Percentiles rank a stretch among this genome's conserved stretches.
Evolutionary conservation across 2,797 vertebrate genomes (phyloP).

Genomic region (Sebastes taczanowskii): DNA sequence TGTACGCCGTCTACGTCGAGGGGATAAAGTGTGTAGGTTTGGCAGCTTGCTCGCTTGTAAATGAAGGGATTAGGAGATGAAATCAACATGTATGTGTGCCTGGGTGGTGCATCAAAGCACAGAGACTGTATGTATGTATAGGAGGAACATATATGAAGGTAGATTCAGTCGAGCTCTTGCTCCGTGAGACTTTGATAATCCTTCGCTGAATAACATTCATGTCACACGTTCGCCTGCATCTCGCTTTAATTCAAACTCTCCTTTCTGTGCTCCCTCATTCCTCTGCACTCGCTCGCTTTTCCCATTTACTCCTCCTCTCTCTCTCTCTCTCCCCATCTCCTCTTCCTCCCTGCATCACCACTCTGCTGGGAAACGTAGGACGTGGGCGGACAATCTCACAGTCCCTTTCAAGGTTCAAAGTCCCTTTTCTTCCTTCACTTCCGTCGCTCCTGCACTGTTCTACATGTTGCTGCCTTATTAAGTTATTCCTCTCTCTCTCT

Average conservation of each 20-base stretch:
- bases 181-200: constrained; percentile 55
- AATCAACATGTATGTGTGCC: constrained; percentile 58
- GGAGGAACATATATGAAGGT: constrained; percentile 25
- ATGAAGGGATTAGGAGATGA: constrained; percentile 62
- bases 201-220: constrained; percentile 45
- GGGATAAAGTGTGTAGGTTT: constrained; percentile 66
- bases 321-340: background rate
- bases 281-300: constrained; percentile 19
- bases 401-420: constrained; percentile 81
- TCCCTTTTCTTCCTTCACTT: constrained; percentile 65
- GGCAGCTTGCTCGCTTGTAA: constrained; percentile 57
- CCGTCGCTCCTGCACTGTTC: constrained; percentile 59
- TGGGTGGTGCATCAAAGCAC: constrained; percentile 52
- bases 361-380: constrained; percentile 49
- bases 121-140: constrained; percentile 1
- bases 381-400: constrained; percentile 73
- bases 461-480: constrained; percentile 75
- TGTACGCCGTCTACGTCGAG: constrained; percentile 24
- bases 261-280: constrained; percentile 33
- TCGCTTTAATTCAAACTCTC: constrained; percentile 44
- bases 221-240: constrained; percentile 35
- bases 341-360: constrained; percentile 31
- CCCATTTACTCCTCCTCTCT: background rate
- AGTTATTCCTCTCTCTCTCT: constrained; percentile 40
- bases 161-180: constrained; percentile 24